These are phyloP conservation scores for Euclidia mi DNA, from an alignment of 2,888 invertebrate genomes.

Conservation along the genomic window DNA sequence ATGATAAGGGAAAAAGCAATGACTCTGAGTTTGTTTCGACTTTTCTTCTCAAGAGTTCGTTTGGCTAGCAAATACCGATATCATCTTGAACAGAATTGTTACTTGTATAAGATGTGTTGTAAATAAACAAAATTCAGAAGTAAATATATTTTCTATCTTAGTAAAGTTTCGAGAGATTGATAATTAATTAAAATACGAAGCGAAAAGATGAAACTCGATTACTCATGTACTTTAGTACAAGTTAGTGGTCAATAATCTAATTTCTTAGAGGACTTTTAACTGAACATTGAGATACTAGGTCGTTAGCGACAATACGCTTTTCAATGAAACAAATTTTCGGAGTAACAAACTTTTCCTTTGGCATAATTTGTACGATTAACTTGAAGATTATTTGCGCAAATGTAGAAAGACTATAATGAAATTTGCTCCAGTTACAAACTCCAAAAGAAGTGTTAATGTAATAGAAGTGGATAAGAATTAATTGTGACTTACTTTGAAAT, in stretches of 20 bases:
- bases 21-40: no score
- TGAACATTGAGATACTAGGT: not conserved
- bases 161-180: not conserved
- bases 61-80: no score
- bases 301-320: constrained; percentile 4
- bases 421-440: constrained; percentile 33
- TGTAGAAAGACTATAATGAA: constrained; percentile 25
- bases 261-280: constrained; percentile 1
- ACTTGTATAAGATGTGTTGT: no score
- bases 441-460: constrained; percentile 53
- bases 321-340: constrained; percentile 6
- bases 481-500: constrained; percentile 42
- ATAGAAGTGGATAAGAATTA: constrained; percentile 47
- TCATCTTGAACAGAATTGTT: no score
- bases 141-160: no score
- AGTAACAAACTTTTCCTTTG: constrained; percentile 14
- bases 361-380: constrained; percentile 13
- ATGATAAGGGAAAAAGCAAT: no score
- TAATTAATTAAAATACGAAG: not conserved
- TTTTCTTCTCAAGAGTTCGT: no score
- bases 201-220: not conserved
- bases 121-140: no score
- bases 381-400: constrained; percentile 29
- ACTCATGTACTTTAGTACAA: not conserved
- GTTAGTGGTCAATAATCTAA: constrained; percentile 5